Evolutionary conservation across 2,888 invertebrate species (phyloP).

Genomic region (Drosophila koepferae): DNA sequence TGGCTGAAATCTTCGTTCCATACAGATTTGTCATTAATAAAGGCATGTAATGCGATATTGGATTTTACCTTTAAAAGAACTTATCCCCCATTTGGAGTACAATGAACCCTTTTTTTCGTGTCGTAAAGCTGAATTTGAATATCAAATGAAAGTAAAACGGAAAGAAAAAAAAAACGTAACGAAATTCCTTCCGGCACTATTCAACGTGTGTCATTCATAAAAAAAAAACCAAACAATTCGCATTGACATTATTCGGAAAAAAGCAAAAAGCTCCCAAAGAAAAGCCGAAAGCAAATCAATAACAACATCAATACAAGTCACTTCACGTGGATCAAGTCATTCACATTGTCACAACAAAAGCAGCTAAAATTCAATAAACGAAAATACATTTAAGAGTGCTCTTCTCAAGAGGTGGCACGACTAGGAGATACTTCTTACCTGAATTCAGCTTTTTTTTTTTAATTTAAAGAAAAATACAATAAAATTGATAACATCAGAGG

Average conservation of each 20-base stretch:
- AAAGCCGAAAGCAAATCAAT: slow-evolving; percentile 40
- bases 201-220: slow-evolving; percentile 67
- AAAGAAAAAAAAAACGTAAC: slow-evolving; percentile 18
- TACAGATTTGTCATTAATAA: slow-evolving; percentile 14
- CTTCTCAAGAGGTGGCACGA: background rate
- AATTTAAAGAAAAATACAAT: no score
- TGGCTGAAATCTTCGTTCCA: background rate
- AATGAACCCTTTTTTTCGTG: slow-evolving; percentile 31
- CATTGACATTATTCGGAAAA: slow-evolving; percentile 27
- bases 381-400: background rate
- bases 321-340: slow-evolving; percentile 51
- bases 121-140: slow-evolving; percentile 24
- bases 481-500: no score
- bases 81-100: slow-evolving; percentile 26
- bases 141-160: slow-evolving; percentile 32
- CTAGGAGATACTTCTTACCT: slow-evolving; percentile 1
- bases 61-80: background rate
- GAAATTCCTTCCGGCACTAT: slow-evolving; percentile 64
- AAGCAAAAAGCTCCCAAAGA: slow-evolving; percentile 28
- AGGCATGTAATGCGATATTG: background rate
- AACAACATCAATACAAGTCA: slow-evolving; percentile 29
- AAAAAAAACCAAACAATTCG: slow-evolving; percentile 27
- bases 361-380: background rate
- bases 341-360: slow-evolving; percentile 43
- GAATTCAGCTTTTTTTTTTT: background rate